These are phyloP conservation scores for Xerus rutilus DNA, from an alignment of 2,797 vertebrate species.

Conservation along the genomic window DNA sequence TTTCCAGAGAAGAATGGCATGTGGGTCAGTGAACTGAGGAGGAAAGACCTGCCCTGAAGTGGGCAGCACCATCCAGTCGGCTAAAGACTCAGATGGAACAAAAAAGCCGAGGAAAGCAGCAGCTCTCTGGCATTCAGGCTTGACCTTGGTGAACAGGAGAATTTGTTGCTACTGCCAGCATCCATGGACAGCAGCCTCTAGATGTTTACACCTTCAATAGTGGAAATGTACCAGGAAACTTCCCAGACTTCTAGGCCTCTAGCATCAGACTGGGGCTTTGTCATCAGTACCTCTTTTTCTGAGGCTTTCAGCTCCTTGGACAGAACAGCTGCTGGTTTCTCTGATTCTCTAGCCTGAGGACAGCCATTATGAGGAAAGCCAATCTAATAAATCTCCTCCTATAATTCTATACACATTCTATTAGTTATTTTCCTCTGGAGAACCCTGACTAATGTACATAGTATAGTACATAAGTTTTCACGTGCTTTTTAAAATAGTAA, in stretches of 20 bases:
- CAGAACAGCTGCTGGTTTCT: neutral
- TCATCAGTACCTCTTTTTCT: neutral
- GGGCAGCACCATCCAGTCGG: neutral
- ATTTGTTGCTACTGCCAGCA: neutral
- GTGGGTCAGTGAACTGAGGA: neutral
- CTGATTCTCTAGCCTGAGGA: neutral
- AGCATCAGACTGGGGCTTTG: neutral
- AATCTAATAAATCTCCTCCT: neutral
- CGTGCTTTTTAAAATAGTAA: conserved; percentile 7
- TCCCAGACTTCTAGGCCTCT: neutral
- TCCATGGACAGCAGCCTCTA: neutral
- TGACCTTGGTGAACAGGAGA: neutral
- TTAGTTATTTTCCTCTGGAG: neutral
- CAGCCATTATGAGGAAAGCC: neutral
- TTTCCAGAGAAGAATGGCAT: neutral
- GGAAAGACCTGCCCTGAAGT: neutral
- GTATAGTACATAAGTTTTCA: neutral
- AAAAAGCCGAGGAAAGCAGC: no score
- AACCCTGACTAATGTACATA: neutral
- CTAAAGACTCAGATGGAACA: neutral
- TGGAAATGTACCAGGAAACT: neutral
- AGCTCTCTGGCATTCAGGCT: neutral
- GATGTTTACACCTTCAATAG: neutral
- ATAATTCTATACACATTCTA: neutral
- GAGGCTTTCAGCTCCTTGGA: neutral